Base-by-base conservation (phyloP, 2,797 vertebrate genomes). In the Acipenser transmontanus region DNA sequence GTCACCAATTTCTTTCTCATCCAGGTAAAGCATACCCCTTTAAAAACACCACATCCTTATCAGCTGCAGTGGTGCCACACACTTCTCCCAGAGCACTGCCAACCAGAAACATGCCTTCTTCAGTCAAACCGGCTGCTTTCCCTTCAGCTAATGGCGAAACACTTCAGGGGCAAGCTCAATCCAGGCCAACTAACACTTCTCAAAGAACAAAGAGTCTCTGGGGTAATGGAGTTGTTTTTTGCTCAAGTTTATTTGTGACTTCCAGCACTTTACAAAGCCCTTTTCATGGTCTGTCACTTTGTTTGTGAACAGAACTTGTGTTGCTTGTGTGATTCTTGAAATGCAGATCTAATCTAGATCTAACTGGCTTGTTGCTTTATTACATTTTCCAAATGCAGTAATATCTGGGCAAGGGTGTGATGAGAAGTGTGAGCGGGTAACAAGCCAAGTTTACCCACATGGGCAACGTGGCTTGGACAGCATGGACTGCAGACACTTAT, bases 201-300 rank as follows among this genome's bases (percentile, higher is more conserved):
- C 60, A 61, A 34, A 34, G 13, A 47, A 61, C 60, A 61, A 17
- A 20, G 60, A 34, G 5, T 17, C 1, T 8, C 17, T 3, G 47
- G 7, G 60, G 60, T 61, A 61, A 61, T 61, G 17, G 47, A 61
- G 34, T 8, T 11, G 6, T 10, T 61, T 34, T 61, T 17, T 61
- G 8, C 10, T 61, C 34, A 57, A 7, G 14, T 61, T 61, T 61
- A 2, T n/a, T n/a, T 34, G 9, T 57, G 54, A n/a, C 14, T 57
- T 57, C 54, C 54, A 3, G 12, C 54, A n/a, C 54, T 57, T 57
- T n/a, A 11, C 9, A n/a, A 11, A 11, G 4, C 34, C 13, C 17
- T 61, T 61, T 61, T 61, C 12, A 57, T 20, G 60, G 47, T 61
- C 14, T 20, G 17, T 34, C 34, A 34, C 60, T 61, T 61, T 61